phyloP scores from a whole-genome alignment of 2,113 vertebrate genomes.

The Nyctibius bracteatus region DNA sequence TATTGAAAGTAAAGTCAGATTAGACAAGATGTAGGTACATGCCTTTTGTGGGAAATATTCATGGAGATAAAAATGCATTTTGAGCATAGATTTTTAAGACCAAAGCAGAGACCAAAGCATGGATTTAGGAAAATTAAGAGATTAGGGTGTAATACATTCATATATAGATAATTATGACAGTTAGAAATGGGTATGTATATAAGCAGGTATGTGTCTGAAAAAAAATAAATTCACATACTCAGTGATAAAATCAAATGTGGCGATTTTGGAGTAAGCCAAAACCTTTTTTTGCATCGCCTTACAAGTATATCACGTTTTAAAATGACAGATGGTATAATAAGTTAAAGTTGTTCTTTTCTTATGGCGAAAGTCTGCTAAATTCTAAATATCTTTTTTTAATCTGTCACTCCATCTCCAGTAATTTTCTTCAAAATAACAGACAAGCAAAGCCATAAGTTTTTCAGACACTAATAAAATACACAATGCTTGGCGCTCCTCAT shows the following conservation, averaged over 20 bases:
- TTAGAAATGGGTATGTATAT: neutral
- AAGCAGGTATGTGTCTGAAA: neutral
- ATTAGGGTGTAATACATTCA: neutral
- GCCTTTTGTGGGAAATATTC: neutral
- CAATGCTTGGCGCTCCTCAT: neutral
- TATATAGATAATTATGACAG: neutral
- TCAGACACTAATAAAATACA: constrained; percentile 11
- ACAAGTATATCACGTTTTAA: neutral
- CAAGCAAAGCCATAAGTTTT: constrained; percentile 6
- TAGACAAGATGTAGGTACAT: neutral
- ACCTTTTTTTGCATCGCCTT: neutral
- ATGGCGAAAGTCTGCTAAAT: neutral
- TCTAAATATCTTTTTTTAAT: neutral
- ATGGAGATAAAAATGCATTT: neutral
- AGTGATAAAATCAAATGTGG: neutral
- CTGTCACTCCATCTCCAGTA: neutral
- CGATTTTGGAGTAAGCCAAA: neutral
- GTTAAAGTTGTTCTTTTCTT: neutral
- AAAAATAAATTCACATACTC: neutral
- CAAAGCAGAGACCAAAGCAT: neutral
- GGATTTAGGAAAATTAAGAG: neutral
- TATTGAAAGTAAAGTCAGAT: neutral
- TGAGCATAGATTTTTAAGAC: neutral
- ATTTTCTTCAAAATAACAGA: neutral
- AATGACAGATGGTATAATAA: neutral